Evolutionary conservation across 1,140 invertebrate species (phyloP), one percentile per base, ranked within the genome.

Genomic region (Camponotus vicinus): DNA sequence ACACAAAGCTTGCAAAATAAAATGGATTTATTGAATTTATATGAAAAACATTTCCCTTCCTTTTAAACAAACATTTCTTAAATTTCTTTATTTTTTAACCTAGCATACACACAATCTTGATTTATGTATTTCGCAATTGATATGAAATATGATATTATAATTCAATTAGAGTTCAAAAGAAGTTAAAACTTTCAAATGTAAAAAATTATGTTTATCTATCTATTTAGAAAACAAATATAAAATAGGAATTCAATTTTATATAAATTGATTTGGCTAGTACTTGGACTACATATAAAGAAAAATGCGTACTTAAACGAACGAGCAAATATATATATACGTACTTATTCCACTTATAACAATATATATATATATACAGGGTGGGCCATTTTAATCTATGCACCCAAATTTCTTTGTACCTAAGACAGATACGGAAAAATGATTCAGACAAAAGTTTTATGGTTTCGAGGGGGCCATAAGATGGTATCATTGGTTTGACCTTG

Each of bases 241-340:
- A 1, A 27, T 27, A 27, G 27, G 73, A 75, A 83, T 75, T 80
- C 79, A 42, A 83, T 83, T 83, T 73, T 75, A 80, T 70, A 61
- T 61, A 13, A 70, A 73, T 49, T 66, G 69, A 83, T 83, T 40
- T n/a, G 57, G n/a, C 52, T 82, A 37, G 66, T 52, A 71, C 66
- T 73, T 61, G 37, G 67, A 73, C 32, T 67, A 18, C 37, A 73
- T 73, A 82, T 73, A 73, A 71, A 73, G 79, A 82, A 82, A 82
- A 73, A 82, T 73, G 55, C 79, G 67, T 55, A 61, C 69, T 83
- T 73, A 83, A 83, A 83, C 69, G 67, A 82, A 83, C 79, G 79
- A 82, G 67, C 79, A 55, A 73, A 45, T 55, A 66, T 21, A 66
- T 37, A 37, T 57, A 21, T 57, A 57, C 57, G 13, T 73, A 55